phyloP scores from a whole-genome alignment of 2,797 vertebrate species.

The Acestrorhynchus altus region DNA sequence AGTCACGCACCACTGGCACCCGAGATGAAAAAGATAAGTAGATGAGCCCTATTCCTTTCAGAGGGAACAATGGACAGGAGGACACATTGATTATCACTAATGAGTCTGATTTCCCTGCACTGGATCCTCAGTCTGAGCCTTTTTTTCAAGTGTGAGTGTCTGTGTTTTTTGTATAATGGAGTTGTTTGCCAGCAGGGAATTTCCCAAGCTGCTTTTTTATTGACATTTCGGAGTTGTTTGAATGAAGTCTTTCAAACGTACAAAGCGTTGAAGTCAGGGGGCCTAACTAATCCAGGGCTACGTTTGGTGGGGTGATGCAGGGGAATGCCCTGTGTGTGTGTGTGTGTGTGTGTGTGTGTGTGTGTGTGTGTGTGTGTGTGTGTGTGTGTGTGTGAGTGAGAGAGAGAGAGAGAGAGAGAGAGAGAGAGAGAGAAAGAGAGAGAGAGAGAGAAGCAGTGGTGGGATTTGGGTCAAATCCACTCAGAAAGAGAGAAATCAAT shows the following conservation, averaged over 20 bases:
- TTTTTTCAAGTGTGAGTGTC: not conserved
- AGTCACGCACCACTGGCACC: not conserved
- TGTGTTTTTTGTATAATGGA: slow-evolving; percentile 17
- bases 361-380: slow-evolving; percentile 41
- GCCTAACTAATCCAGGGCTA: slow-evolving; percentile 70
- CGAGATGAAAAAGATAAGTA: slow-evolving; percentile 20
- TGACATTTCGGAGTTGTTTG: slow-evolving; percentile 42
- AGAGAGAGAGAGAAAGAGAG: not conserved
- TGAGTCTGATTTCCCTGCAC: slow-evolving; percentile 33
- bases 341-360: not conserved
- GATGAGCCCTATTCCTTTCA: slow-evolving; percentile 5
- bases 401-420: too few relatives aligned
- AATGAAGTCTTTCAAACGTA: slow-evolving; percentile 68
- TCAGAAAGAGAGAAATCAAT: slow-evolving; percentile 69
- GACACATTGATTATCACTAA: slow-evolving; percentile 39
- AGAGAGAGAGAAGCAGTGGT: slow-evolving; percentile 63
- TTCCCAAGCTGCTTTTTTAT: slow-evolving; percentile 36
- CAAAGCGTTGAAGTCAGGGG: slow-evolving; percentile 66
- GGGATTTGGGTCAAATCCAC: slow-evolving; percentile 71
- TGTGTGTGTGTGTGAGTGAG: not conserved
- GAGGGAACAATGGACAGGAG: slow-evolving; percentile 26
- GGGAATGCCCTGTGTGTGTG: slow-evolving; percentile 67
- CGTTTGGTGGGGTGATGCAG: slow-evolving; percentile 67
- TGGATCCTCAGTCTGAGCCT: slow-evolving; percentile 22
- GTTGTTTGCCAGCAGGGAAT: slow-evolving; percentile 41